phyloP scores from a whole-genome alignment of 2,888 invertebrate genomes.

The Cremastobaeus sp. region DNA sequence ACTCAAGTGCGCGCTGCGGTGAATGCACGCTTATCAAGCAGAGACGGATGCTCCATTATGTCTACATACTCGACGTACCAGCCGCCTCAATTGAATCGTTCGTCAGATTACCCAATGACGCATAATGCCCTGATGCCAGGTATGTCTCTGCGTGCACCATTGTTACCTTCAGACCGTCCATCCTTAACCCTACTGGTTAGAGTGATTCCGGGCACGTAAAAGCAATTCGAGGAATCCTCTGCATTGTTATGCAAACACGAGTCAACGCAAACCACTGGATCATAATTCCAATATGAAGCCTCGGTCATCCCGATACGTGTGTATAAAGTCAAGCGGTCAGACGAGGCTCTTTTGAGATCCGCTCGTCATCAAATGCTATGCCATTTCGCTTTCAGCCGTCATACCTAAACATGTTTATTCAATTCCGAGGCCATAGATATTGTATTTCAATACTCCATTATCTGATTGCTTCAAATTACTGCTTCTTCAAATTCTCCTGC shows the following conservation, averaged over 20 bases:
- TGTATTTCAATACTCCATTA: constrained; percentile 31
- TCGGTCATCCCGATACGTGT: constrained; percentile 30
- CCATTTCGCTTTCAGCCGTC: constrained; percentile 14
- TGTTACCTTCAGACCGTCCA: constrained; percentile 65
- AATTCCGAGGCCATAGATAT: constrained; percentile 32
- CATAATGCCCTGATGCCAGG: constrained; percentile 72
- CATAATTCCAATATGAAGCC: constrained; percentile 60
- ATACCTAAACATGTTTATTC: constrained; percentile 37
- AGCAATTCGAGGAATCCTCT: constrained; percentile 76
- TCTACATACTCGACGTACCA: constrained; percentile 77
- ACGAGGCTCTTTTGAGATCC: constrained; percentile 34
- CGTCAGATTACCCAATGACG: constrained; percentile 78
- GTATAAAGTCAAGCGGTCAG: constrained; percentile 47
- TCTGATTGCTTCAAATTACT: constrained; percentile 24
- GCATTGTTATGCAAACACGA: constrained; percentile 77
- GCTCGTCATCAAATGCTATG: constrained; percentile 24
- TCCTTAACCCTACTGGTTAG: constrained; percentile 59
- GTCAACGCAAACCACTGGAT: constrained; percentile 62
- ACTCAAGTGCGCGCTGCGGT: constrained; percentile 45
- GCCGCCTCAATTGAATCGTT: constrained; percentile 77
- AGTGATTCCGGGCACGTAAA: constrained; percentile 77
- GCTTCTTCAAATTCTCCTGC: too few relatives aligned
- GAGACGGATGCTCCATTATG: constrained; percentile 77
- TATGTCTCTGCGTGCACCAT: constrained; percentile 69
- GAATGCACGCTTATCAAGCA: constrained; percentile 71